Evolutionary conservation across 1,140 invertebrate genomes (phyloP).

Genomic region (Pteromalus puparum): DNA sequence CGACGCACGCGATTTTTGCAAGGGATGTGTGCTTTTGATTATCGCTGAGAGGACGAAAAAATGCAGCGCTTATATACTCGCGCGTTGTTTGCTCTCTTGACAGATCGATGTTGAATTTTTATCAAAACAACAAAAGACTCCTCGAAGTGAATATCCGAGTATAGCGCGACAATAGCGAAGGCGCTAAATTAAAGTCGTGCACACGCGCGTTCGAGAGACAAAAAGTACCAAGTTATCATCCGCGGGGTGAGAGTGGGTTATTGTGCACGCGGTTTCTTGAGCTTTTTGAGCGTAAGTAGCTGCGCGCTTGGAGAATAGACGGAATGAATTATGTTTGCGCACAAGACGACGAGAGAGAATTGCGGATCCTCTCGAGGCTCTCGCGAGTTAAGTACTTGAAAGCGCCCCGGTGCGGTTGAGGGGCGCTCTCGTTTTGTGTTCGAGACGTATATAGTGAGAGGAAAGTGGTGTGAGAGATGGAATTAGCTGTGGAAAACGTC

Average conservation of each 20-base stretch:
- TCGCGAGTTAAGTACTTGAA: background rate
- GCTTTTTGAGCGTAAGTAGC: background rate
- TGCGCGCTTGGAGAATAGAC: background rate
- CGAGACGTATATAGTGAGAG: too few species aligned
- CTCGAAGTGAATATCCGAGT: background rate
- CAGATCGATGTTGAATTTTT: background rate
- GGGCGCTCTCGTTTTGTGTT: background rate
- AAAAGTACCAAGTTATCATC: too few species aligned
- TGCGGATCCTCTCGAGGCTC: background rate
- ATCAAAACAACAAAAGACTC: background rate
- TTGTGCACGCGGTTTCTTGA: background rate
- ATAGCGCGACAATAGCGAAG: background rate
- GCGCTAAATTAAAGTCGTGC: constrained; percentile 1
- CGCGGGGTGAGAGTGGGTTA: background rate
- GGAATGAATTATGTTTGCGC: background rate
- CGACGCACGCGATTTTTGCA: background rate
- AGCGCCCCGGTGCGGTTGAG: background rate
- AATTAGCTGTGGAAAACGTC: background rate
- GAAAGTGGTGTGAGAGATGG: too few species aligned
- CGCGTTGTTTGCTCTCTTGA: background rate
- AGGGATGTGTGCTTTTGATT: background rate
- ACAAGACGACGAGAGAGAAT: background rate
- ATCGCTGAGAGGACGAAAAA: background rate
- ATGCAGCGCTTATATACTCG: too few species aligned
- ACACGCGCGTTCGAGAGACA: too few species aligned